phyloP scores from a whole-genome alignment of 2,113 vertebrate species.

The Mesocricetus auratus region DNA sequence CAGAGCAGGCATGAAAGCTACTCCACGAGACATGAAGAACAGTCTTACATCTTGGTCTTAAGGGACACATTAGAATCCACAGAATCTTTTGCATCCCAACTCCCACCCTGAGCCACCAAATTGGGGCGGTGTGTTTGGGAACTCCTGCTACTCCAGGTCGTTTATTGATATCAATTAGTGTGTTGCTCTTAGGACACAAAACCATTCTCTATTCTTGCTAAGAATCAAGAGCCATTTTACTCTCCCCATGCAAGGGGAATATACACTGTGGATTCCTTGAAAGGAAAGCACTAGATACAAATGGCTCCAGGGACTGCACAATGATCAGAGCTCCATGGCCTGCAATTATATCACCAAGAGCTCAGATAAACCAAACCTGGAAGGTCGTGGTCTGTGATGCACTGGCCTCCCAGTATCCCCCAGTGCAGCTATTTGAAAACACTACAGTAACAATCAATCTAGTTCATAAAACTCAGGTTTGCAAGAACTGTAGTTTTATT shows the following conservation, averaged over 20 bases:
- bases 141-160: neutral
- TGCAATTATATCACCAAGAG: neutral
- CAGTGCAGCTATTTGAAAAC: neutral
- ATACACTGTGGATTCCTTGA: neutral
- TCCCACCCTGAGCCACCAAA: neutral
- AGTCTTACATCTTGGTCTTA: neutral
- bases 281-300: neutral
- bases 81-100: neutral
- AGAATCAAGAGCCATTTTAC: neutral
- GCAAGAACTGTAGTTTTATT: conserved; percentile 15
- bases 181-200: neutral
- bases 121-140: neutral
- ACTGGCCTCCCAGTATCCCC: neutral
- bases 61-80: neutral
- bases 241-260: fast-evolving
- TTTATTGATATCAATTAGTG: neutral
- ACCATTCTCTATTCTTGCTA: neutral
- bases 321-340: neutral
- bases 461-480: conserved; percentile 17
- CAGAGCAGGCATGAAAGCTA: fast-evolving
- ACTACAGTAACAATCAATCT: neutral
- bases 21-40: neutral
- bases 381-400: neutral
- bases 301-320: neutral
- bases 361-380: neutral